Evolutionary conservation across 2,113 vertebrate genomes (phyloP), one percentile per base, ranked within the genome.

Genomic region (Lampris megalopsis): DNA sequence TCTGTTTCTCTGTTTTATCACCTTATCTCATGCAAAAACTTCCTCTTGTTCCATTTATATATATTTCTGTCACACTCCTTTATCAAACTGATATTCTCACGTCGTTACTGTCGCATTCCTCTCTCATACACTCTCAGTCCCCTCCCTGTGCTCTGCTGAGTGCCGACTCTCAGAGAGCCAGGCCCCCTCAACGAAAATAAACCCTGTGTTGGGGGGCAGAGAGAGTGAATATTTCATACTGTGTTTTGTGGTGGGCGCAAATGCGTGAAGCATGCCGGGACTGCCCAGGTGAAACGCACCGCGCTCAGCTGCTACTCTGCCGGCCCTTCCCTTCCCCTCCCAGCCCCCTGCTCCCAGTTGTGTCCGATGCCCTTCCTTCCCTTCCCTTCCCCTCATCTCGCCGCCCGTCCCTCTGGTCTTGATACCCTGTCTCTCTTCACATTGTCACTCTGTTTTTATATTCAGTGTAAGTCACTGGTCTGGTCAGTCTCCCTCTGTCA

Each of bases 161-260:
- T 73, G 73, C 72, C 77, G 78, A 79, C 75, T 88, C 87, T 75
- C 49, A 59, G 70, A 66, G 63, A 71, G 63, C 60, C 75, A 57
- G 71, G 61, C 64, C 76, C 54, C 68, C 82, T 85, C 61, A 73
- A 79, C 81, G 0, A 87, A 91, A 90, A 89, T 88, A 88, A 90
- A 82, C 82, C 71, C 63, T 0, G 71, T 78, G 85, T 90, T 68
- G 71, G 64, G 80, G 82, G 78, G 84, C 82, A 89, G 88, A 82
- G 80, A 80, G 71, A 81, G 82, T 91, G 81, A 92, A 92, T 92
- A 92, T 92, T 91, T 92, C 68, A 92, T 91, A 74, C 13, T 43
- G 70, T 67, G 67, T 79, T 79, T 84, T 78, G 69, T 66, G 81
- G 72, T 73, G 74, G 66, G 67, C 54, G 57, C 79, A 80, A 73